Base-by-base conservation (phyloP, 2,113 vertebrate genomes). In the Thomomys bottae region DNA sequence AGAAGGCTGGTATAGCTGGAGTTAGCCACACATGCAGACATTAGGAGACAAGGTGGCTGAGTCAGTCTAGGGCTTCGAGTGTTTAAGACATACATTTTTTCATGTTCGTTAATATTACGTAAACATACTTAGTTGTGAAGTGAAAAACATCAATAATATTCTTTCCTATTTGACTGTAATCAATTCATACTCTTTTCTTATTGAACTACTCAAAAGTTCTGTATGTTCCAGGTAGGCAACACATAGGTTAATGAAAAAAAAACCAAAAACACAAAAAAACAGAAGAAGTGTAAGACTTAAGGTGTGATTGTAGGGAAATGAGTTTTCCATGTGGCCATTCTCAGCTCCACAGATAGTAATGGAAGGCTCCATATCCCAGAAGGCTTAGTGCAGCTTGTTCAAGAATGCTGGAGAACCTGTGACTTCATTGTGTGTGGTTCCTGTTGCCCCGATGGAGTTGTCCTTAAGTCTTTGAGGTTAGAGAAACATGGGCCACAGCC, bases 341-440 rank as follows among this genome's bases (percentile, higher is more conserved):
- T 84, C 49, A 54, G 49, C 49, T 54, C 14, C 49, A 54, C 4
- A 15, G 49, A 54, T 54, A 17, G 49, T 54, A 14, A 54, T 4
- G 49, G 49, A 17, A 54, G 18, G 49, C 49, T 54, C 4, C 12
- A 14, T 54, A 54, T 15, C 49, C 80, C 80, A 71, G 3, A 45
- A 77, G 57, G 63, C 82, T 94, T 64, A 91, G 68, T 77, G 49
- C 26, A 36, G 72, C 82, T 89, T 92, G 89, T 90, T 92, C 75
- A 94, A 86, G 93, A 95, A 64, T 73, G 79, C 76, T 80, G 71
- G 82, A n/a, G 66, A 75, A 85, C 75, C 84, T 94, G 2, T 86
- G 75, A 80, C 70, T 91, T 78, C 57, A 86, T 21, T 57, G 68
- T 54, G 73, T 64, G 40, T 89, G 85, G 95, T 80, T 97, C 95